Base-by-base conservation (phyloP, 2,797 vertebrate species). In the Nyctibius grandis region DNA sequence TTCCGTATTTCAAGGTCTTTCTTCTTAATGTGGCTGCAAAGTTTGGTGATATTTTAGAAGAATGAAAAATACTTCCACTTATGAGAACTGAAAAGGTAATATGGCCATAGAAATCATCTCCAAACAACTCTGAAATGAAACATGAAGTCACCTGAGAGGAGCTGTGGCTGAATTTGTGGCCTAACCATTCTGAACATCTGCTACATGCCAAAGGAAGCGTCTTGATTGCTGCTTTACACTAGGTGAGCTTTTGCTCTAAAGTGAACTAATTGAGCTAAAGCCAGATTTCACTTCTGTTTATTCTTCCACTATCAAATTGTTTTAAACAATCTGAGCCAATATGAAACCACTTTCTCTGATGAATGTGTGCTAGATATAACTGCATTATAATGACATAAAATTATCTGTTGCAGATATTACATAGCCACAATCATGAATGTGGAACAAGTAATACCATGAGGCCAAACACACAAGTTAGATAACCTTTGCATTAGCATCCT, bases 231-330 rank as follows among this genome's bases (percentile, higher is more conserved):
- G 48, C 70, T 89, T 91, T 89, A 80, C 23, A 15, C 36, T 80
- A 44, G 31, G 28, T 50, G 23, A 79, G 36, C 22, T 89, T 75
- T 85, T 68, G 56, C 12, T 70, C 44, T 51, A 33, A 85, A 79
- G 31, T 74, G 68, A 73, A 50, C 28, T 65, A 28, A 29, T 7
- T 1, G 9, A 85, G 14, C 47, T 70, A 50, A 85, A 67, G 44
- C 12, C 56, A 59, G 47, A 59, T 85, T 89, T 95, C 21, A 50
- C 31, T 56, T 86, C 40, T 83, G 18, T 79, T 93, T 88, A 21
- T 88, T 88, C 48, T 85, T 72, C 38, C 2, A 1, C 51, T 82
- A 7, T 56, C 36, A 76, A 76, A 59, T 59, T 79, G 22, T 68
- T 47, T 84, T 45, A 69, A 88, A 84, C 38, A 23, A 21, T 83